Percentiles rank a stretch among this genome's conserved stretches.
These are phyloP conservation scores for Lepeophtheirus nordmannii DNA, from an alignment of 2,888 invertebrate species.

Conservation along the genomic window DNA sequence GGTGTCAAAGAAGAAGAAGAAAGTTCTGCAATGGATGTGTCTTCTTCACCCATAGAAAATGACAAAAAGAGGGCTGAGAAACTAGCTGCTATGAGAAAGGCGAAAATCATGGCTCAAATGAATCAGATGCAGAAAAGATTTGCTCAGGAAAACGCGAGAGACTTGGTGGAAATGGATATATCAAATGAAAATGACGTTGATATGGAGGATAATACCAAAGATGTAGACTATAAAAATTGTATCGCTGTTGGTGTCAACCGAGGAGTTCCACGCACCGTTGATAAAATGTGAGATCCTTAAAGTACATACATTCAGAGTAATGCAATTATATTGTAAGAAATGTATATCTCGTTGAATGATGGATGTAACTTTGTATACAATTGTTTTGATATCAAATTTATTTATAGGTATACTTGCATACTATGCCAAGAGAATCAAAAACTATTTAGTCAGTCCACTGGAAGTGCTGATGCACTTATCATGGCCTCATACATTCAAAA, in stretches of 20 bases:
- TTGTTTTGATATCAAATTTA: not conserved
- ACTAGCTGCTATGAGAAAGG: slow-evolving; percentile 67
- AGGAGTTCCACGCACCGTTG: not conserved
- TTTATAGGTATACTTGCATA: slow-evolving; percentile 16
- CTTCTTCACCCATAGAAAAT: slow-evolving; percentile 5
- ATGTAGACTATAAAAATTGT: not conserved
- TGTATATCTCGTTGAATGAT: too few relatives aligned
- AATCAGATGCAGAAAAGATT: slow-evolving; percentile 78
- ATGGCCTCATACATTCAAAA: slow-evolving; percentile 14
- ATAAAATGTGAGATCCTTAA: not conserved
- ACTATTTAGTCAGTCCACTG: not conserved
- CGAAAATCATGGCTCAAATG: slow-evolving; percentile 85
- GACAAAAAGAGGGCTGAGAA: slow-evolving; percentile 34
- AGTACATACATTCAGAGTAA: too few relatives aligned
- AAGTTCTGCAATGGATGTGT: not conserved
- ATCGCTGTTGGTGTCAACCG: not conserved
- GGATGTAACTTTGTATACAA: not conserved
- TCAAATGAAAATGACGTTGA: not conserved
- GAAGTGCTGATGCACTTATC: not conserved
- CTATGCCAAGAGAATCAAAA: slow-evolving; percentile 17
- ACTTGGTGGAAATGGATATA: slow-evolving; percentile 23
- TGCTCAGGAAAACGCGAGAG: slow-evolving; percentile 28
- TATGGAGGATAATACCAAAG: not conserved
- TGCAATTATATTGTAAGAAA: too few relatives aligned
- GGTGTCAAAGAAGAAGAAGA: not conserved